Evolutionary conservation across 64 coral and sea anemone species (phyloP), one percentile per base, ranked within the genome.

Genomic region (Montipora foliosa): DNA sequence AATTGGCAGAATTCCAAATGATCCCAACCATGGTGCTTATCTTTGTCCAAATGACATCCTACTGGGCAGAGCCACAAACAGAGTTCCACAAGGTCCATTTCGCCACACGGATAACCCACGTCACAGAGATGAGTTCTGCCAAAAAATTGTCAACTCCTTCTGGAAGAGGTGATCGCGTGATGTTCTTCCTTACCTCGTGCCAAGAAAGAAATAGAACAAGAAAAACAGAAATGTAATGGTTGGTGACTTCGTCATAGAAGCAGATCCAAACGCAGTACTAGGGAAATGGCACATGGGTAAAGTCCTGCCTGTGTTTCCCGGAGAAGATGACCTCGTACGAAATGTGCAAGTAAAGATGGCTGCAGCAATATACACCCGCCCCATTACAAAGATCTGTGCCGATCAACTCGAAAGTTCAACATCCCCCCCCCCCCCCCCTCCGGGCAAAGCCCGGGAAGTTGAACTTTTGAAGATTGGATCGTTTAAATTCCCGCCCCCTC

Each of bases 11-110:
- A 71, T 94, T 0, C 84, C 92, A 16, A 88, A 89, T 51, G 92
- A 94, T 44, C 92, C 86, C 11, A 66, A 93, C 22, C 44, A 88
- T 57, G 83, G 91, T 12, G 29, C 71, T 12, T 88, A 93, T 76
- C 51, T 93, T 4, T 88, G 75, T 47, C 84, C 92, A 45, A 93
- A 93, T 47, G 91, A 93, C 13, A 93, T 93, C 44, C 82, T 93
- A 8, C 13, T 93, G 13, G 83, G 91, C 12, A 70, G 83, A 72
- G 66, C 78, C n/a, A 21, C 90, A 16, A 85, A 44, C 19, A 84
- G 22, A 6, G 79, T 92, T 58, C 92, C 92, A 0, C 92, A 93
- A 72, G 83, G 91, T 46, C 91, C 91, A 87, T 88, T 93, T 15
- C 51, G 77, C 10, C 73, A 93, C 4, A 87, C 91, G 14, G 78